Percentiles rank a stretch among this genome's conserved stretches.
phyloP scores from a whole-genome alignment of 2,888 invertebrate species.

The Dromius quadrimaculatus region DNA sequence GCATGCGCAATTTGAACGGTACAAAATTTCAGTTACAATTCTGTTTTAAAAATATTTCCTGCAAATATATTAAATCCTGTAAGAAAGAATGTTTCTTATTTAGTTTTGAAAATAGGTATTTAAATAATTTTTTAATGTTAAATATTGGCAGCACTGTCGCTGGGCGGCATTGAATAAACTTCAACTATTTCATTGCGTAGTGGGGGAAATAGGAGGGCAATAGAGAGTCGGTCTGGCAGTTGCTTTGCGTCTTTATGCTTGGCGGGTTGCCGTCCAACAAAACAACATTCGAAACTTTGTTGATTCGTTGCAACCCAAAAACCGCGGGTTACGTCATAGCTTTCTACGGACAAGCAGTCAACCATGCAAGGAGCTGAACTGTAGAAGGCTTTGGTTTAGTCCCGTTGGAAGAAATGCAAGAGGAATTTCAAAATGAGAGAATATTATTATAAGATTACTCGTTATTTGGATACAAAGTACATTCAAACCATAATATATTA shows the following conservation, averaged over 20 bases:
- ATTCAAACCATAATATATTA: too few species aligned
- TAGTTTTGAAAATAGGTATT: too few species aligned
- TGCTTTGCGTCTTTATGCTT: neutral
- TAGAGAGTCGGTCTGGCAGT: neutral
- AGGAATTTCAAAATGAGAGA: too few species aligned
- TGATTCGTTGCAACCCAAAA: neutral
- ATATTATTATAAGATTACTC: too few species aligned
- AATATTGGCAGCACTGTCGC: neutral
- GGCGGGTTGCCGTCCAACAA: neutral
- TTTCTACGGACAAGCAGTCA: constrained; percentile 28
- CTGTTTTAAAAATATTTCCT: too few species aligned
- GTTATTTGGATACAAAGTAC: too few species aligned
- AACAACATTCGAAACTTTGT: neutral
- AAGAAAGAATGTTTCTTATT: too few species aligned
- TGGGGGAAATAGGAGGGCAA: neutral
- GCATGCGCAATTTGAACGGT: too few species aligned
- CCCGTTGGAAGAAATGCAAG: neutral
- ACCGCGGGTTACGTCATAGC: constrained; percentile 20
- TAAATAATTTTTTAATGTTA: too few species aligned
- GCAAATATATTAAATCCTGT: too few species aligned
- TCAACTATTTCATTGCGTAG: neutral
- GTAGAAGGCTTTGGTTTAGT: neutral
- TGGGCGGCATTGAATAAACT: neutral
- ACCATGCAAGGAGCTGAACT: constrained; percentile 11
- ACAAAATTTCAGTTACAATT: too few species aligned